Base-by-base conservation (phyloP, 2,888 invertebrate genomes). In the Halictus quadricinctus region DNA sequence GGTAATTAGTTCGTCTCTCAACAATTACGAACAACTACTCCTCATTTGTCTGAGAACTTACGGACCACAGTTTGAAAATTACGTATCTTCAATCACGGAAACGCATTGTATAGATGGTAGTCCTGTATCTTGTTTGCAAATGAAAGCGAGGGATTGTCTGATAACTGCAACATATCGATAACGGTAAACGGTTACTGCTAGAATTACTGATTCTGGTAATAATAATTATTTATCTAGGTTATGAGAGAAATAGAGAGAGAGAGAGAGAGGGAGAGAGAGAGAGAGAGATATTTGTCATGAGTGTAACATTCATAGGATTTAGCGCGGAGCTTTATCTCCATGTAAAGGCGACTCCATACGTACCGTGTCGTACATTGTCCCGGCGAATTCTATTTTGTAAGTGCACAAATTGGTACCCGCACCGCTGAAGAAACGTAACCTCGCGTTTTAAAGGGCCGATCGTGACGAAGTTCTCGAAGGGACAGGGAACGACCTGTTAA, bases 111-210 rank as follows among this genome's bases (percentile, higher is more conserved):
- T 21, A 36, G 43, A 70, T 21, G 25, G 21, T 12, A 21, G 8
- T 70, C 41, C 43, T 41, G 21, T 70, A 70, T 41, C 43, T 70
- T 43, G 43, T 70, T 70, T n/a, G 43, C 41, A 10, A 69, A 69
- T 43, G n/a, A 8, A 43, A 13, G 6, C 60, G 46, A 48, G 41
- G 21, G 54, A 54, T 79, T 79, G 81, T 82, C 77, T 77, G 70
- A 76, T 79, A 80, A 73, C 75, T 81, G 87, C 83, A 85, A 89
- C 89, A 89, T 89, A 89, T 89, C 89, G 89, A 88, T 83, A 81
- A 88, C 83, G 86, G 81, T 89, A 83, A 88, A 85, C 80, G 88
- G 75, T 85, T 77, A 79, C 79, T 85, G 78, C 50, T 87, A 79
- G 79, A 74, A 80, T 76, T 85, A 87, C 36, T 80, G 69, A 84